A percentile compares a stretch with the other conserved stretches of the same genome.
These are phyloP conservation scores for Chaetura pelagica DNA, from an alignment of 2,113 vertebrate species.

Conservation along the genomic window DNA sequence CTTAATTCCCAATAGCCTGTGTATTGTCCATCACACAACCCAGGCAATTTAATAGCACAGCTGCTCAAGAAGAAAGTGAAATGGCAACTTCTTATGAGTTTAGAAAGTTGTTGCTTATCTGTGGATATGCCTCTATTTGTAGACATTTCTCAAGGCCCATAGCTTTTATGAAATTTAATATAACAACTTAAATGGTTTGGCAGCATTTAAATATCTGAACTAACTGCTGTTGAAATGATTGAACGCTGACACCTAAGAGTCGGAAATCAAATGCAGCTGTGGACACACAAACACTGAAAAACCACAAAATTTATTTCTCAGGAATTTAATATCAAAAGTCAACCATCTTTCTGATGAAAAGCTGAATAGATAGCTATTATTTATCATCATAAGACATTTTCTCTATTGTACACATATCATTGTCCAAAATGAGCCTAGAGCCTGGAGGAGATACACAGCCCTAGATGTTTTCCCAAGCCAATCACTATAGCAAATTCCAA, in stretches of 20 bases:
- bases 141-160: not conserved
- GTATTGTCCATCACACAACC: slow-evolving; percentile 21
- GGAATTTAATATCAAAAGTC: not conserved
- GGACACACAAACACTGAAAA: not conserved
- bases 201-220: not conserved
- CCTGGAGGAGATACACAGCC: not conserved
- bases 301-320: not conserved
- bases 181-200: not conserved
- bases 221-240: not conserved
- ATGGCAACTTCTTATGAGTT: slow-evolving; percentile 1
- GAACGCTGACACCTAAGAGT: not conserved
- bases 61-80: not conserved
- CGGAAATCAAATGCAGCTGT: not conserved
- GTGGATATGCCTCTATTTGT: not conserved
- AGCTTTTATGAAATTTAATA: not conserved
- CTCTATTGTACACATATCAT: not conserved
- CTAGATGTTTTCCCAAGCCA: not conserved
- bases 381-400: not conserved
- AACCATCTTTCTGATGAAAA: not conserved
- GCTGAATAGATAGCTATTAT: not conserved
- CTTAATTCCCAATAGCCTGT: slow-evolving; percentile 24
- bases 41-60: slow-evolving; percentile 30
- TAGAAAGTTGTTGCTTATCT: not conserved
- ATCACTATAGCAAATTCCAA: not conserved
- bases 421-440: not conserved